phyloP scores from a whole-genome alignment of 2,888 invertebrate species.

The Cacoxenus indagator region DNA sequence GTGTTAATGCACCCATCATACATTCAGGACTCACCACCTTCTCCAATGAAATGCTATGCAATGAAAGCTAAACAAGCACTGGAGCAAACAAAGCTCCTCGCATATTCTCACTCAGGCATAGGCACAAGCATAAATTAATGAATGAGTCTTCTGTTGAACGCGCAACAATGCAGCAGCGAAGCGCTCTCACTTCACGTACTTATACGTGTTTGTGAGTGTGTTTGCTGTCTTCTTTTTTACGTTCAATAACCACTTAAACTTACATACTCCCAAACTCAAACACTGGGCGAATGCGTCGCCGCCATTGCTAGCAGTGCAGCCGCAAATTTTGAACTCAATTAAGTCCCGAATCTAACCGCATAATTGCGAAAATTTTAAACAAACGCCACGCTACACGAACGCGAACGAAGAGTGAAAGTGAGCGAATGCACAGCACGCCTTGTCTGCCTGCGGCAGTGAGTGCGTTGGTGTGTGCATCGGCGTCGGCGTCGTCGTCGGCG shows the following conservation, averaged over 20 bases:
- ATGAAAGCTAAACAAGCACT: not conserved
- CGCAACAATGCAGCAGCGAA: not conserved
- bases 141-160: not conserved
- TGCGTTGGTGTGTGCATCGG: not conserved
- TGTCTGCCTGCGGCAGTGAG: too few species aligned
- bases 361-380: conserved; percentile 33
- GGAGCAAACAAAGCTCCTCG: conserved; percentile 42
- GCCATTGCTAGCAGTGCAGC: too few species aligned
- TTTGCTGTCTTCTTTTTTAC: too few species aligned
- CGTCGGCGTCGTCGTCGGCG: too few species aligned
- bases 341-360: conserved; percentile 39
- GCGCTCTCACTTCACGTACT: too few species aligned
- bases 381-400: conserved; percentile 27
- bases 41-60: too few species aligned
- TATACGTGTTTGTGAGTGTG: conserved; percentile 12
- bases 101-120: not conserved
- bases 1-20: too few species aligned
- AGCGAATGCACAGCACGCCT: too few species aligned
- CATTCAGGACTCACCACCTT: too few species aligned
- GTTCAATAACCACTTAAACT: conserved; percentile 13
- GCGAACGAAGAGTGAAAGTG: not conserved
- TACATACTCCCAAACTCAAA: not conserved
- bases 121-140: not conserved
- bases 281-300: too few species aligned
- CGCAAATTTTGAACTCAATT: conserved; percentile 46